phyloP scores from a whole-genome alignment of 2,113 vertebrate genomes.

The Ramphastos sulfuratus region DNA sequence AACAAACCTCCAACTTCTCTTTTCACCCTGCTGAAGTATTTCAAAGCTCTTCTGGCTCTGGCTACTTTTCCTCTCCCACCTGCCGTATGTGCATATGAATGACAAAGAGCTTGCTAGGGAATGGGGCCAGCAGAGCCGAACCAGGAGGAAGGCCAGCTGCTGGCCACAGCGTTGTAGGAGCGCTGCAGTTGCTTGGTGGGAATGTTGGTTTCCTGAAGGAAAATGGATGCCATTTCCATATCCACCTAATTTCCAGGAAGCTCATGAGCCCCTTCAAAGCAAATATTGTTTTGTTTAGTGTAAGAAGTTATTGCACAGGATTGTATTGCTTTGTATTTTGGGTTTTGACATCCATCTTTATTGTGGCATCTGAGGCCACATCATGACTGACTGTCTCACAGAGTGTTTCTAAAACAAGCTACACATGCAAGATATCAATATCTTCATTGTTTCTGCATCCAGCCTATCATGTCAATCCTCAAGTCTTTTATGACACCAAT shows the following conservation, averaged over 20 bases:
- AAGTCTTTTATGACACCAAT: not conserved
- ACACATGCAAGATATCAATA: not conserved
- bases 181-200: not conserved
- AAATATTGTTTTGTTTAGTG: not conserved
- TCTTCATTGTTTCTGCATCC: not conserved
- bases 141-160: not conserved
- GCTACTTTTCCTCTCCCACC: not conserved
- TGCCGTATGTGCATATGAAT: not conserved
- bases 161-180: fast-evolving
- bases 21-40: not conserved
- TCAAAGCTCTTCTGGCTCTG: not conserved
- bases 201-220: not conserved
- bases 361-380: not conserved
- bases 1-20: not conserved
- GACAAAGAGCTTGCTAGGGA: not conserved
- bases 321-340: not conserved
- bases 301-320: not conserved
- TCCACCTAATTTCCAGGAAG: not conserved
- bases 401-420: not conserved
- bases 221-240: not conserved
- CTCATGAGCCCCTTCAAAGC: not conserved
- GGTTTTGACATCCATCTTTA: not conserved
- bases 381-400: not conserved
- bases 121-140: not conserved
- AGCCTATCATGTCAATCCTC: not conserved